Evolutionary conservation across 2,113 vertebrate genomes (phyloP).

Genomic region (Halcyon senegalensis): DNA sequence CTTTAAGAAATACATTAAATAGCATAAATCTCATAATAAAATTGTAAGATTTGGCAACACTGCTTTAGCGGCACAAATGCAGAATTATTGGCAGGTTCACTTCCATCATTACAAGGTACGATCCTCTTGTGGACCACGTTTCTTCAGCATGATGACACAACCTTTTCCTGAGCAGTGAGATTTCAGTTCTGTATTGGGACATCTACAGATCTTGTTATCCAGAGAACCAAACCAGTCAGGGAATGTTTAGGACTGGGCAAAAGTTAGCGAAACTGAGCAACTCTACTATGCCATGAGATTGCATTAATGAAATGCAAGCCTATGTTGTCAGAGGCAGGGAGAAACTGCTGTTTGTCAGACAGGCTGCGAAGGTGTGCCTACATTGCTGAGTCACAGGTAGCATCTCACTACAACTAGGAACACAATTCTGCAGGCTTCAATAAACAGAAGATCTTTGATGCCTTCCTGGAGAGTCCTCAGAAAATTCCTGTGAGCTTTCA

Average conservation of each 20-base stretch:
- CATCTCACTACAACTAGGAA: not conserved
- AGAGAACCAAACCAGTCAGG: fast-evolving
- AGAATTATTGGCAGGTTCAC: not conserved
- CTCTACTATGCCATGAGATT: not conserved
- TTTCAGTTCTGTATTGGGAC: not conserved
- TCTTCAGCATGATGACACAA: not conserved
- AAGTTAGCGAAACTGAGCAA: not conserved
- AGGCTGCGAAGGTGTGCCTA: not conserved
- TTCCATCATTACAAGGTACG: not conserved
- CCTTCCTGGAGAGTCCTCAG: not conserved
- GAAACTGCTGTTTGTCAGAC: not conserved
- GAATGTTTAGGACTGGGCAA: not conserved
- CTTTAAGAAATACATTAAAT: not conserved
- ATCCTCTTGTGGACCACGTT: not conserved
- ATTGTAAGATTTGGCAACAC: not conserved
- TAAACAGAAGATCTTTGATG: not conserved
- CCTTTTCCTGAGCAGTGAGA: not conserved
- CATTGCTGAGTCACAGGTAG: not conserved
- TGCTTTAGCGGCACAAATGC: not conserved
- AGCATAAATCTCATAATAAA: not conserved
- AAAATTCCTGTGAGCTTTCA: not conserved
- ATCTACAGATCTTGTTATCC: not conserved
- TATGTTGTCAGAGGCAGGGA: not conserved
- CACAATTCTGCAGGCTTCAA: not conserved
- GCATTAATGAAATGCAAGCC: not conserved